Evolutionary conservation across 2,113 vertebrate genomes (phyloP).

Genomic region (Holacanthus passer): DNA sequence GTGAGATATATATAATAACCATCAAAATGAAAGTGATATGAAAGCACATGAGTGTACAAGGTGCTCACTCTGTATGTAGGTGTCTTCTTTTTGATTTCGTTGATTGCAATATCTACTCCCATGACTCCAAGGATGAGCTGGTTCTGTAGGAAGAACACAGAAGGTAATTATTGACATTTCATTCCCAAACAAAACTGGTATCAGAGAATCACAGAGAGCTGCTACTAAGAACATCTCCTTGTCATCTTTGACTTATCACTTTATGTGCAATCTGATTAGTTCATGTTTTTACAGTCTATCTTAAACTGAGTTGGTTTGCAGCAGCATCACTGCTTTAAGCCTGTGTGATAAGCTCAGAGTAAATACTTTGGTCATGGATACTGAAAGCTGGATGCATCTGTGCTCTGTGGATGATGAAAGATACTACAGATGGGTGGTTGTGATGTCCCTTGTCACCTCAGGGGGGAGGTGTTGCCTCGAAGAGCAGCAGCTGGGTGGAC

Average conservation of each 20-base stretch:
- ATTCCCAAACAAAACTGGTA: not conserved
- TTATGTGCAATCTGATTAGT: constrained; percentile 59
- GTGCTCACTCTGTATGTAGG: constrained; percentile 93
- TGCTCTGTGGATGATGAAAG: constrained; percentile 23
- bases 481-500: constrained; percentile 31
- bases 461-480: constrained; percentile 76
- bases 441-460: constrained; percentile 64
- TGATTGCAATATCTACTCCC: constrained; percentile 96
- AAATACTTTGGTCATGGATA: constrained; percentile 61
- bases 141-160: constrained; percentile 84
- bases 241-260: constrained; percentile 47
- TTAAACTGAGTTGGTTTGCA: constrained; percentile 47
- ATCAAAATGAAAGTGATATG: not conserved
- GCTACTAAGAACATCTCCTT: constrained; percentile 36
- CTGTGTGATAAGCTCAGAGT: constrained; percentile 61
- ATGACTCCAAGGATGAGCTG: constrained; percentile 98
- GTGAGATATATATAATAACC: not conserved
- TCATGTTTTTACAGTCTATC: constrained; percentile 42
- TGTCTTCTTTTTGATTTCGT: constrained; percentile 96
- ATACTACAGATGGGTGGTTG: constrained; percentile 29
- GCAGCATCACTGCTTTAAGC: constrained; percentile 41
- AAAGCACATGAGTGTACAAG: not conserved
- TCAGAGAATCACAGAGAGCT: constrained; percentile 14
- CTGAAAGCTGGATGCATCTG: constrained; percentile 48
- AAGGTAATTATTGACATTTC: constrained; percentile 23